Evolutionary conservation across 2,797 vertebrate genomes (phyloP).

Genomic region (Alectoris magna): DNA sequence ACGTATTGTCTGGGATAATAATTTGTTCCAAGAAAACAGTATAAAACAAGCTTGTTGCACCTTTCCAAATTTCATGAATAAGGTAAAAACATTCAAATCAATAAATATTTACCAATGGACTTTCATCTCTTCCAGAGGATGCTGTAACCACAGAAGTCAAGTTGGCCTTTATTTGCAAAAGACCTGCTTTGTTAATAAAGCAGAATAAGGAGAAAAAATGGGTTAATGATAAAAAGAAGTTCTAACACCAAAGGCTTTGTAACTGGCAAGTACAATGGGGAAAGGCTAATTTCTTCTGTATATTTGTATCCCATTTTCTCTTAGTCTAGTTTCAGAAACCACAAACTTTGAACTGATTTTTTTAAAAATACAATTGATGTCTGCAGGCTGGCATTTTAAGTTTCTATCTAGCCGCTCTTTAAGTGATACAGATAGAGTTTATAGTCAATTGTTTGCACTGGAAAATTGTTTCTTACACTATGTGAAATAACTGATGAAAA

Average conservation of each 20-base stretch:
- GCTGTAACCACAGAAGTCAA: neutral
- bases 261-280: neutral
- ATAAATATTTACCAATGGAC: neutral
- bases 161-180: neutral
- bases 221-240: conserved; percentile 4
- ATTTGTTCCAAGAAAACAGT: neutral
- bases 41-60: neutral
- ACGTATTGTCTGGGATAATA: neutral
- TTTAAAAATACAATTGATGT: neutral
- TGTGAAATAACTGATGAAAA: neutral
- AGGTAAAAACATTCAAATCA: neutral
- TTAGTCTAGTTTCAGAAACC: conserved; percentile 7
- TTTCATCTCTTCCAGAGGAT: neutral
- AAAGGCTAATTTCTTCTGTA: conserved; percentile 20
- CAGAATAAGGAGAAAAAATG: conserved; percentile 20
- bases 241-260: conserved; percentile 10
- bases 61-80: neutral
- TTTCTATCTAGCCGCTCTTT: neutral
- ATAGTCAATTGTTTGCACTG: neutral
- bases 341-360: neutral
- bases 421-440: neutral
- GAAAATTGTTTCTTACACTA: neutral
- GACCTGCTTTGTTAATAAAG: neutral
- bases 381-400: neutral
- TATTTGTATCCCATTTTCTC: conserved; percentile 3